Conservation (phyloP, 30 jellyfish, hydroid and myxozoan genomes). For the Hydra vulgaris region DNA sequence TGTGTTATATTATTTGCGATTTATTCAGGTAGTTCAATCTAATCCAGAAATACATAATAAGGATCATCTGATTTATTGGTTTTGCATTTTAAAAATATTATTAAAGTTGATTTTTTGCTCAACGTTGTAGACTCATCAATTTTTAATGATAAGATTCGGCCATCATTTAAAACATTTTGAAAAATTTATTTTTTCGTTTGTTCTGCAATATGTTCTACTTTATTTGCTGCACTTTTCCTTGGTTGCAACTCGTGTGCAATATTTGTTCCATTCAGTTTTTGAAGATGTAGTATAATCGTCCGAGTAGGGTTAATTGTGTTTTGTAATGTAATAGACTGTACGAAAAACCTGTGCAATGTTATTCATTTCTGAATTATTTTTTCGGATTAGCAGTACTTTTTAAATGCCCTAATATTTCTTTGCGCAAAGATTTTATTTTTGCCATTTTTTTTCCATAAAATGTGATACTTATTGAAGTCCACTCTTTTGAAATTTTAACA, state of each 20-base stretch:
- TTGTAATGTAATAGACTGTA: neutral
- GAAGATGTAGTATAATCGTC: neutral
- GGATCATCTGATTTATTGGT: too few species aligned
- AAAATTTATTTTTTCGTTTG: too few species aligned
- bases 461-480: neutral
- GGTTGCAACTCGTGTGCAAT: neutral
- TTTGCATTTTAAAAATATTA: too few species aligned
- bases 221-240: neutral
- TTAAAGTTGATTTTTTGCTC: too few species aligned
- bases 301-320: neutral
- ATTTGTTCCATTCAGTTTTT: neutral
- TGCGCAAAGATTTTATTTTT: neutral
- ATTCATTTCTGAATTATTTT: neutral
- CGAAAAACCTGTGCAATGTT: neutral
- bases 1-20: neutral
- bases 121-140: too few species aligned
- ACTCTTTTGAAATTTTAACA: neutral
- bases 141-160: too few species aligned
- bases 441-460: neutral
- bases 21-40: too few species aligned
- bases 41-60: too few species aligned
- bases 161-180: neutral
- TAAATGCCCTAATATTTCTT: neutral
- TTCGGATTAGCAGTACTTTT: neutral
- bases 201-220: neutral